Conservation (phyloP, 2,797 vertebrate species). For the Sebastes taczanowskii region DNA sequence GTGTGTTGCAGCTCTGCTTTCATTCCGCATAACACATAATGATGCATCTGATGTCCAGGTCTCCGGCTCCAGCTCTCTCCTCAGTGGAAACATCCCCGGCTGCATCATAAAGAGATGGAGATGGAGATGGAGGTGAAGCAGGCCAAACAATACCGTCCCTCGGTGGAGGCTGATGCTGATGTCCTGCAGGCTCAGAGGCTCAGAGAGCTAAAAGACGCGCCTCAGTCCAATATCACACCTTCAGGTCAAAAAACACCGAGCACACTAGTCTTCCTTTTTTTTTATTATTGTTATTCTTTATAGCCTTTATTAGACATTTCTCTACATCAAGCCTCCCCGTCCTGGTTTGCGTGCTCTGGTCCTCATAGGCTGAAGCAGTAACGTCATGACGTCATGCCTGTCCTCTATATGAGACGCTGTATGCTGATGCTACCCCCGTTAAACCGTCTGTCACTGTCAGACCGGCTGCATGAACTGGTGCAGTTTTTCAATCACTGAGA, state of each 20-base stretch:
- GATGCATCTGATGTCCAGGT: constrained; percentile 8
- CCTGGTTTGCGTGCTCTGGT: constrained; percentile 35
- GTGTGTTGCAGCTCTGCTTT: constrained; percentile 15
- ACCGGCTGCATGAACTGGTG: neutral
- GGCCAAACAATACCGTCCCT: constrained; percentile 31
- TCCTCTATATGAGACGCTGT: neutral
- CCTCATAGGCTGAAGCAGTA: constrained; percentile 46
- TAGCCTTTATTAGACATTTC: constrained; percentile 32
- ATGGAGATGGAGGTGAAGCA: constrained; percentile 11
- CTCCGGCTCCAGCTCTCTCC: neutral
- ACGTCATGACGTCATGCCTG: constrained; percentile 61
- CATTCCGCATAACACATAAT: constrained; percentile 17
- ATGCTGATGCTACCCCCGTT: neutral
- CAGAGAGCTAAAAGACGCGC: neutral
- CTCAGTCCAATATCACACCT: neutral
- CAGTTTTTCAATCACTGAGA: neutral
- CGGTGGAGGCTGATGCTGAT: neutral
- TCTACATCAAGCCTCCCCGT: constrained; percentile 27
- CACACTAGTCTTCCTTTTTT: neutral
- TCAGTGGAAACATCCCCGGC: neutral
- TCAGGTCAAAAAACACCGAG: neutral
- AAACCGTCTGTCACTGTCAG: neutral
- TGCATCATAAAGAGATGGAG: neutral
- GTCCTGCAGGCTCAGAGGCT: neutral
- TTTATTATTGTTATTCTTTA: neutral